Conservation (phyloP, 2,113 vertebrate species). For the Nothoprocta pentlandii region DNA sequence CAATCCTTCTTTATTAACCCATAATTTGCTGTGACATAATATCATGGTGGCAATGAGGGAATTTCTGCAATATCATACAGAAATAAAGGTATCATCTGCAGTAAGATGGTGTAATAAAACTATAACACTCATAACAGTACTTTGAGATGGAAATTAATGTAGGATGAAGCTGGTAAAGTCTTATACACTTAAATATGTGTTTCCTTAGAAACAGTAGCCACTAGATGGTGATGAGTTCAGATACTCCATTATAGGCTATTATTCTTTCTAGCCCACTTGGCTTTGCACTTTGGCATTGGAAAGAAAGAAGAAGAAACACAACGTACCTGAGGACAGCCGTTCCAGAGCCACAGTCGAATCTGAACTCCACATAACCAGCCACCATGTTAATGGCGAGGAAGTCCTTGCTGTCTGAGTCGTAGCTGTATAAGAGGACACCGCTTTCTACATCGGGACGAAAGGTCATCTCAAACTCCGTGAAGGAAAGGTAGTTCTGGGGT, state of each 20-base stretch:
- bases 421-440: slow-evolving; percentile 92
- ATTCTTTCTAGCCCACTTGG: neutral
- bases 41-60: neutral
- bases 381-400: slow-evolving; percentile 90
- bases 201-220: neutral
- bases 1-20: neutral
- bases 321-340: slow-evolving; percentile 88
- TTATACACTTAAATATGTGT: no score
- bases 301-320: neutral
- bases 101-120: neutral
- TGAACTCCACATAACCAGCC: slow-evolving; percentile 88
- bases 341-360: slow-evolving; percentile 97
- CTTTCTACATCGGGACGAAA: slow-evolving; percentile 84
- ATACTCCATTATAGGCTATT: neutral
- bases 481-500: slow-evolving; percentile 90
- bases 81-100: neutral
- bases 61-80: neutral
- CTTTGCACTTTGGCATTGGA: neutral
- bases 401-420: slow-evolving; percentile 89
- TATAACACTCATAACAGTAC: neutral
- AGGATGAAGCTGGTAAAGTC: neutral
- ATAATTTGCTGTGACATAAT: neutral
- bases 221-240: neutral
- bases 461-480: slow-evolving; percentile 94
- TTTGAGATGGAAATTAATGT: neutral